These are phyloP conservation scores for Proterorhinus semilunaris DNA, from an alignment of 2,113 vertebrate species.

Conservation along the genomic window DNA sequence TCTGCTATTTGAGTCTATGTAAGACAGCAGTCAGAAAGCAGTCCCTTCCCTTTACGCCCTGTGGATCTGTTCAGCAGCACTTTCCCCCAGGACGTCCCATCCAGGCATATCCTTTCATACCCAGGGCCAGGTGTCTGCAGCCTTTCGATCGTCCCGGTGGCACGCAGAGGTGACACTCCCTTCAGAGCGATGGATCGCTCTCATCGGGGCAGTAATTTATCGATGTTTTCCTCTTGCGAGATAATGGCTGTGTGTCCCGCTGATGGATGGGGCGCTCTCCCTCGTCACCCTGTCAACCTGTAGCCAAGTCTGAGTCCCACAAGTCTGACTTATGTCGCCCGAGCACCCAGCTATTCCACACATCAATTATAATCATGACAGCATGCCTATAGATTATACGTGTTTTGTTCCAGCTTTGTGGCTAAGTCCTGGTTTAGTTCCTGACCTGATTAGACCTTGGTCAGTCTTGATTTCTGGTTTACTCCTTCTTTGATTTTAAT, in stretches of 20 bases:
- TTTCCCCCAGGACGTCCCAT: slow-evolving; percentile 13
- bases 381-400: too few species aligned
- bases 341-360: neutral
- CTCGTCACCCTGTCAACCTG: slow-evolving; percentile 27
- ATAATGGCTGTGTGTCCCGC: slow-evolving; percentile 65
- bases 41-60: neutral
- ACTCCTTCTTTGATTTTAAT: neutral
- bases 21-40: neutral
- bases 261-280: slow-evolving; percentile 68
- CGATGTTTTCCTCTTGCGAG: slow-evolving; percentile 69
- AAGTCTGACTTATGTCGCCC: slow-evolving; percentile 39
- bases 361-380: too few species aligned
- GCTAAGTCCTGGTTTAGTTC: too few species aligned
- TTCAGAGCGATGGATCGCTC: slow-evolving; percentile 75
- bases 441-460: neutral
- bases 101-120: slow-evolving; percentile 38
- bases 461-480: neutral
- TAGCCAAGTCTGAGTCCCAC: slow-evolving; percentile 19
- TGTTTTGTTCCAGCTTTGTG: too few species aligned
- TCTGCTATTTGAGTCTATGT: too few species aligned
- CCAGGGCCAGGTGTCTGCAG: slow-evolving; percentile 58
- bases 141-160: slow-evolving; percentile 63
- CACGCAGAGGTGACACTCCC: slow-evolving; percentile 74
- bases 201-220: slow-evolving; percentile 77
- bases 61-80: slow-evolving; percentile 2